phyloP scores from a whole-genome alignment of 2,797 vertebrate genomes.

The Crocodylus rhombifer region DNA sequence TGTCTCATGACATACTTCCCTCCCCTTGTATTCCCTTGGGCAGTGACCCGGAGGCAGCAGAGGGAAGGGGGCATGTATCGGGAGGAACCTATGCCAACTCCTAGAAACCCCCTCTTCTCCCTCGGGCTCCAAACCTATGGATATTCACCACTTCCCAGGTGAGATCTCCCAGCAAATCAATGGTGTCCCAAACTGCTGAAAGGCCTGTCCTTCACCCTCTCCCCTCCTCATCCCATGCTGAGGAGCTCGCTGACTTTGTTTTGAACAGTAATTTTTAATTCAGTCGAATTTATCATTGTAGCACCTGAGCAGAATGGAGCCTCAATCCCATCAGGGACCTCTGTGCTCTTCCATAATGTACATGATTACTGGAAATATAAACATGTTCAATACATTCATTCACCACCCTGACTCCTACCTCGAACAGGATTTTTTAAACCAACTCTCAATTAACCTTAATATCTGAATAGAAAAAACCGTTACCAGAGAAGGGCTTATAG shows the following conservation, averaged over 20 bases:
- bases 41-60: neutral
- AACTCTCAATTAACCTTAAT: neutral
- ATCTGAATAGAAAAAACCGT: neutral
- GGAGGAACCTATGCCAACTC: neutral
- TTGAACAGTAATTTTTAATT: neutral
- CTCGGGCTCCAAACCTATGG: neutral
- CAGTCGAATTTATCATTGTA: too few species aligned
- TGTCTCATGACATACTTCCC: neutral
- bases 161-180: too few species aligned
- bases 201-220: too few species aligned
- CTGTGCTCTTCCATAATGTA: neutral
- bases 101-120: neutral
- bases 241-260: too few species aligned
- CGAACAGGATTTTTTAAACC: neutral
- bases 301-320: neutral
- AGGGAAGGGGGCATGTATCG: neutral
- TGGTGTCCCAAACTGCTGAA: too few species aligned
- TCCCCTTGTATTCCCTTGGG: neutral
- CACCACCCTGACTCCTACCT: neutral
- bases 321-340: neutral
- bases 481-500: neutral
- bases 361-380: neutral
- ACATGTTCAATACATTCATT: neutral
- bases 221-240: too few species aligned
- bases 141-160: neutral